Evolutionary conservation across 2,888 invertebrate genomes (phyloP), one percentile per base, ranked within the genome.

Genomic region (Nebria brevicollis): DNA sequence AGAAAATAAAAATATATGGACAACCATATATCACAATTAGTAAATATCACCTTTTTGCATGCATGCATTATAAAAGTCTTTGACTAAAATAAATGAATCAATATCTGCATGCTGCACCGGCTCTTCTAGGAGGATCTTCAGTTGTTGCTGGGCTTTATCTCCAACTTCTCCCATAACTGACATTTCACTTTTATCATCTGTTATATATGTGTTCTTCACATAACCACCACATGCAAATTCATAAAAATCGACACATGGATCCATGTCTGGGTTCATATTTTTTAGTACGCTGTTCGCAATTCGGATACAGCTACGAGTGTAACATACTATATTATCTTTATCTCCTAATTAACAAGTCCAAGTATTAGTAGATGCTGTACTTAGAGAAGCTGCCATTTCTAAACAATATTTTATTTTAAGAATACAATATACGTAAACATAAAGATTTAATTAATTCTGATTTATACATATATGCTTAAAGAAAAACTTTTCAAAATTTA

Each of bases 51-150:
- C 43, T 43, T 43, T 43, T 43, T 10, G 43, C 43, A 43, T 43
- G 10, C 43, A 43, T 10, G 43, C 1, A 70, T 77, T 76, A 72
- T 87, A 87, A 83, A 87, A 86, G 81, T 85, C 85, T 83, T 86
- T 87, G 8, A 87, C 87, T 34, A 84, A 78, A 81, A 84, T 85
- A 75, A 86, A 85, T 66, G 85, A 82, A 74, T 72, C 81, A 10
- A 82, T 81, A 26, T 84, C 78, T 15, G 84, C 84, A n/a, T 13
- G 1, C n/a, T 43, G 43, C 43, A 43, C 43, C 10, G 43, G 1
- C 10, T 43, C 43, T 43, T 76, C 76, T 0, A 68, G 10, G 7
- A 82, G 83, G 1, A 41, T 73, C 10, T 80, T 75, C 70, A 84
- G 83, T 75, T 83, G 84, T 77, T 84, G 83, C 81, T 86, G 85